A percentile compares a stretch with the other conserved stretches of the same genome.
These are phyloP conservation scores for Lysandra bellargus DNA, from an alignment of 2,888 invertebrate genomes.

Conservation along the genomic window DNA sequence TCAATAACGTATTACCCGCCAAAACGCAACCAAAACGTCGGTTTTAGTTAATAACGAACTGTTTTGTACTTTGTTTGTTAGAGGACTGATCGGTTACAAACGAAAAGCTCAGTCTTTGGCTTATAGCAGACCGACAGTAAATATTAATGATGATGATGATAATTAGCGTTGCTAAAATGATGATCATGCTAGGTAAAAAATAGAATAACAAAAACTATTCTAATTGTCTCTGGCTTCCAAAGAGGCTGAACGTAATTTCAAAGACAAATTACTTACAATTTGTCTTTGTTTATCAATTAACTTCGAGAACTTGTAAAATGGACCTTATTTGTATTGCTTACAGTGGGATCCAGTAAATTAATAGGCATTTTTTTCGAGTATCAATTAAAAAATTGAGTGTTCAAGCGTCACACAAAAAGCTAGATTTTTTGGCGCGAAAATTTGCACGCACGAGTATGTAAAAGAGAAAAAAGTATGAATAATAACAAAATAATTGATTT, in stretches of 20 bases:
- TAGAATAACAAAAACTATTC: constrained; percentile 10
- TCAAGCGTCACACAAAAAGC: background rate
- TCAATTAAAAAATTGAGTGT: constrained; percentile 13
- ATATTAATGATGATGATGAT: background rate
- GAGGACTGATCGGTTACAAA: background rate
- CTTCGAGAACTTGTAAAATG: background rate
- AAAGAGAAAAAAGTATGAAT: background rate
- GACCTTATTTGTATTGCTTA: background rate
- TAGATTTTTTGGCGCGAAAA: background rate
- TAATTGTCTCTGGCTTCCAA: background rate
- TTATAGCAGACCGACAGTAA: no score
- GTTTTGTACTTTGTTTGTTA: constrained; percentile 38
- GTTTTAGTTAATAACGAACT: constrained; percentile 72
- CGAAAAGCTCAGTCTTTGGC: background rate
- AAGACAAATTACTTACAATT: constrained; percentile 8
- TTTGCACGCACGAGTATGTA: background rate
- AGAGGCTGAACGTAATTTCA: constrained; percentile 22
- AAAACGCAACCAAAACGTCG: constrained; percentile 51
- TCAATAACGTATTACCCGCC: constrained; percentile 78
- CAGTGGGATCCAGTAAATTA: background rate
- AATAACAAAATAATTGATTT: background rate
- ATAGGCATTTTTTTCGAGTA: constrained; percentile 8
- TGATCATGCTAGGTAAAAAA: background rate
- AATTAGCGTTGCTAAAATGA: constrained; percentile 18
- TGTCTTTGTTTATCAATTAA: constrained; percentile 23